Conservation (phyloP, 1,140 invertebrate species). For the Augochlora pura region DNA sequence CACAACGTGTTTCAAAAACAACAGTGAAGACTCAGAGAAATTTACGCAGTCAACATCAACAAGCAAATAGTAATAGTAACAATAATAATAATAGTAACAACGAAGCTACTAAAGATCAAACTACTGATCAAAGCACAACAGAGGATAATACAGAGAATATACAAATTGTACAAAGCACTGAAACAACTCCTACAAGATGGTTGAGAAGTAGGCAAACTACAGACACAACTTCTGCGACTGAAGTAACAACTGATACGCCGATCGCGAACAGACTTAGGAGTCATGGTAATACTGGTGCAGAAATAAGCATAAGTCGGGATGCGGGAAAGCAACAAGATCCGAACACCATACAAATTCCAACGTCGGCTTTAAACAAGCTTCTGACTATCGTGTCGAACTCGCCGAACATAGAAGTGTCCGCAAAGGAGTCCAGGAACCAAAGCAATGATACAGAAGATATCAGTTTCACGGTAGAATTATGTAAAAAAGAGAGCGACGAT, state of each 20-base stretch:
- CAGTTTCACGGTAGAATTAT: slow-evolving; percentile 76
- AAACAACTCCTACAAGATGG: slow-evolving; percentile 54
- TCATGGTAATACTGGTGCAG: slow-evolving; percentile 58
- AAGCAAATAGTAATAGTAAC: slow-evolving; percentile 27
- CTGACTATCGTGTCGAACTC: slow-evolving; percentile 73
- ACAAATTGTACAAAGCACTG: slow-evolving; percentile 27
- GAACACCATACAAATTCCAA: slow-evolving; percentile 76
- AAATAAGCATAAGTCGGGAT: slow-evolving; percentile 31
- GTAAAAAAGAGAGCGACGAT: slow-evolving; percentile 69
- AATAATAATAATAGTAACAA: slow-evolving; percentile 21
- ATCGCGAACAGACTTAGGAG: slow-evolving; percentile 72
- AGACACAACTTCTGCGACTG: slow-evolving; percentile 37
- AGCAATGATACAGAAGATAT: slow-evolving; percentile 74
- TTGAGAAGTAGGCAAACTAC: slow-evolving; percentile 65
- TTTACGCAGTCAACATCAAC: slow-evolving; percentile 50
- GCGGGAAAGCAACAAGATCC: slow-evolving; percentile 45
- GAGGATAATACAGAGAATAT: slow-evolving; percentile 33
- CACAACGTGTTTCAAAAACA: slow-evolving; percentile 1
- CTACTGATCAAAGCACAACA: slow-evolving; percentile 19
- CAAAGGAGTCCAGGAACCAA: slow-evolving; percentile 75
- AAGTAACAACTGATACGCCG: slow-evolving; percentile 54
- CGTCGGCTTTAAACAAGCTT: slow-evolving; percentile 76
- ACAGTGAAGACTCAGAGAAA: slow-evolving; percentile 50
- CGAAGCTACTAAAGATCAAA: slow-evolving; percentile 45
- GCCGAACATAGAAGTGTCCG: slow-evolving; percentile 74